Evolutionary conservation across 2,888 invertebrate genomes (phyloP).

Genomic region (Aethes cnicana): DNA sequence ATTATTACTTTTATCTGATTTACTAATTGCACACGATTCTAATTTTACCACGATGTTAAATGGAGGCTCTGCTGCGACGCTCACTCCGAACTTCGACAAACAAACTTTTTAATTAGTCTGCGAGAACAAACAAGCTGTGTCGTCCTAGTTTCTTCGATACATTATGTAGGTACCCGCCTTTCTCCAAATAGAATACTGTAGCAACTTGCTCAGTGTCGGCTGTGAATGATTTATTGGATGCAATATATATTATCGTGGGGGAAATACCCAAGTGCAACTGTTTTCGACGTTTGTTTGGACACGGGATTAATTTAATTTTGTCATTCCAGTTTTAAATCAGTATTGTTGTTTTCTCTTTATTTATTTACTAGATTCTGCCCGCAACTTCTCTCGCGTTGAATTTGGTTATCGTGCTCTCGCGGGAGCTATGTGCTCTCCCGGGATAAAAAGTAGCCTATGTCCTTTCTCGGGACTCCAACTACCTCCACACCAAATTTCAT

Average conservation of each 20-base stretch:
- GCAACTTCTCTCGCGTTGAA: no score
- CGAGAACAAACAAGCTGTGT: conserved; percentile 78
- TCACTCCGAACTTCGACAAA: conserved; percentile 64
- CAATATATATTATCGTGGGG: conserved; percentile 24
- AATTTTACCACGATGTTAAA: conserved; percentile 65
- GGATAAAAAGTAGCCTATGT: no score
- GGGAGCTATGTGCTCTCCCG: no score
- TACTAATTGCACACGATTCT: conserved; percentile 39
- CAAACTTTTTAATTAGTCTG: conserved; percentile 82
- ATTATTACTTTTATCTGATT: conserved; percentile 25
- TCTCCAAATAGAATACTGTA: conserved; percentile 48
- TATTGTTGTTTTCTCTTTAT: no score
- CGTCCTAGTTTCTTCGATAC: conserved; percentile 64
- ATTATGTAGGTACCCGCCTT: conserved; percentile 54
- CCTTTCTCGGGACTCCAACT: no score
- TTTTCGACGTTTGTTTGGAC: neutral
- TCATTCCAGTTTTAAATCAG: no score
- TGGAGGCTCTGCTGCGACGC: conserved; percentile 63
- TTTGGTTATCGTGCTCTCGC: no score
- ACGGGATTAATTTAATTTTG: neutral
- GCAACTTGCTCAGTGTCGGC: conserved; percentile 39
- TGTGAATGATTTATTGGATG: conserved; percentile 36
- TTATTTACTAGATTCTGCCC: no score
- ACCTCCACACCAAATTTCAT: no score
- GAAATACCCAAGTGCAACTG: conserved; percentile 5